Percentiles rank a stretch among this genome's conserved stretches.
Conservation (phyloP, 2,797 vertebrate genomes). For the Gallinago stenura region DNA sequence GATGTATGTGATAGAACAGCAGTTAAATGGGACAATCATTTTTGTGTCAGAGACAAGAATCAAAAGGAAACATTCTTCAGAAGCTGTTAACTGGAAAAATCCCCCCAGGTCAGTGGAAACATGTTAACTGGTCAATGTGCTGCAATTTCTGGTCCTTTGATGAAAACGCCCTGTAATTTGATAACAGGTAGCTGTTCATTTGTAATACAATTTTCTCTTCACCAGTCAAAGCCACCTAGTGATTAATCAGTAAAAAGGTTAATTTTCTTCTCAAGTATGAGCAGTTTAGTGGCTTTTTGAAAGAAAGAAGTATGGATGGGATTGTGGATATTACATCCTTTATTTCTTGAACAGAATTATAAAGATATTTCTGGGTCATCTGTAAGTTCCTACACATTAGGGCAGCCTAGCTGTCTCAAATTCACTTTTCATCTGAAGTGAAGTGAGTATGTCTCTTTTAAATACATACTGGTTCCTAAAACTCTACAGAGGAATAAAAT, state of each 20-base stretch:
- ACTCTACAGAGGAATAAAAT: background rate
- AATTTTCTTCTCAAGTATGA: slow-evolving; percentile 37
- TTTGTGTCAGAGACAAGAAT: slow-evolving; percentile 79
- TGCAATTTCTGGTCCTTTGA: slow-evolving; percentile 73
- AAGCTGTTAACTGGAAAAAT: slow-evolving; percentile 77
- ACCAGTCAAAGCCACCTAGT: slow-evolving; percentile 56
- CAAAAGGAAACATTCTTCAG: slow-evolving; percentile 81
- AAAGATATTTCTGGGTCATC: background rate
- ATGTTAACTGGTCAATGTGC: slow-evolving; percentile 68
- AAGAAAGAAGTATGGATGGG: background rate
- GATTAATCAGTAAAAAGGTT: slow-evolving; percentile 64
- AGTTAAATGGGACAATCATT: slow-evolving; percentile 80
- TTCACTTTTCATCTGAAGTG: background rate
- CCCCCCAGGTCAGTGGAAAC: slow-evolving; percentile 70
- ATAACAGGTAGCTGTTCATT: slow-evolving; percentile 71
- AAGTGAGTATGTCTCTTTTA: background rate
- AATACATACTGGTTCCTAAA: background rate
- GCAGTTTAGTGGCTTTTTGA: slow-evolving; percentile 17
- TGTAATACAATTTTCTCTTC: slow-evolving; percentile 68
- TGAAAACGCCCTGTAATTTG: slow-evolving; percentile 77
- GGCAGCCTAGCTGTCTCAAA: background rate
- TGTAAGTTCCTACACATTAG: background rate
- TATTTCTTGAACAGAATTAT: slow-evolving; percentile 4
- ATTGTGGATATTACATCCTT: background rate
- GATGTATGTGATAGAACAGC: slow-evolving; percentile 76